phyloP scores from a whole-genome alignment of 2,113 vertebrate genomes.

The Strigops habroptila region DNA sequence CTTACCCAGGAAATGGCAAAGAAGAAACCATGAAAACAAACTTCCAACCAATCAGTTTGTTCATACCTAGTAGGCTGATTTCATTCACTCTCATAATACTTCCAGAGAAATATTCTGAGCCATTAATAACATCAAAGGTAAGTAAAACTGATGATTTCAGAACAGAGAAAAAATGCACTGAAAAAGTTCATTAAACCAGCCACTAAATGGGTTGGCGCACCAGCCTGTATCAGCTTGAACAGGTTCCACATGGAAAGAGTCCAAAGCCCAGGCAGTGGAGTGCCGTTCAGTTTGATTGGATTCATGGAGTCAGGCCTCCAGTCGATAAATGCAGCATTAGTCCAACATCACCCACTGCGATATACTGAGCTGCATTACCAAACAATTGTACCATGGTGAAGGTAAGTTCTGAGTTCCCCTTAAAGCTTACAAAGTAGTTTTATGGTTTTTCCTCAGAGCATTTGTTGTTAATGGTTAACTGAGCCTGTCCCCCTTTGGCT shows the following conservation, averaged over 20 bases:
- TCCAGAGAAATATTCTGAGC: not conserved
- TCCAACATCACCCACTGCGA: accelerated
- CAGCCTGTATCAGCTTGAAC: not conserved
- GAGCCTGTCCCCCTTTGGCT: not conserved
- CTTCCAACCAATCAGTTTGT: not conserved
- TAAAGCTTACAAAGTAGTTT: not conserved
- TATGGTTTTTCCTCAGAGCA: not conserved
- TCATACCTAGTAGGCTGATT: not conserved
- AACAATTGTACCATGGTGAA: accelerated
- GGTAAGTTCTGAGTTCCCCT: not conserved
- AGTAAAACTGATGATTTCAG: not conserved
- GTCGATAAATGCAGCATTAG: accelerated
- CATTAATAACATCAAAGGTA: not conserved
- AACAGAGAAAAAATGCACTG: not conserved
- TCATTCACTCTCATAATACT: not conserved
- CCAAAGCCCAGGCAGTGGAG: not conserved
- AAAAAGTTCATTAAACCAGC: not conserved
- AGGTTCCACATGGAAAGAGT: not conserved
- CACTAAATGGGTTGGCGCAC: not conserved
- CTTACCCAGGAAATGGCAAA: not conserved
- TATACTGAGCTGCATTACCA: not conserved
- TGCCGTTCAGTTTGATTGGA: accelerated
- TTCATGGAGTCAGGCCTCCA: accelerated
- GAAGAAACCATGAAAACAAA: not conserved
- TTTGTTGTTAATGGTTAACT: not conserved